Evolutionary conservation across 2,113 vertebrate genomes (phyloP), one percentile per base, ranked within the genome.

Genomic region (Eurypyga helias): DNA sequence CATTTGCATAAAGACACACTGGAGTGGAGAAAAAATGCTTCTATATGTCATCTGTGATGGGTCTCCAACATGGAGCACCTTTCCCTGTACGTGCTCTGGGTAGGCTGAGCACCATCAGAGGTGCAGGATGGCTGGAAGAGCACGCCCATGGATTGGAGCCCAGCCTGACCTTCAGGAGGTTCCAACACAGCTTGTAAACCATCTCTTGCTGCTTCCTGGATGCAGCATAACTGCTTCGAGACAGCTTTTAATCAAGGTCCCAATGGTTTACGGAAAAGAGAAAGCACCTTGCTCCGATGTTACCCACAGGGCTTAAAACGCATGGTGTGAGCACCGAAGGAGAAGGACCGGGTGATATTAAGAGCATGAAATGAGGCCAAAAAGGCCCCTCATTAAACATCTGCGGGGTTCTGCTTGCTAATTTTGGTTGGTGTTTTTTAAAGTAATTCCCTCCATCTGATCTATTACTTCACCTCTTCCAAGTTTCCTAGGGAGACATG

Each of bases 1-100:
- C 25, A 60, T 26, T 25, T 6, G 4, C 13, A 3, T 7, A 7
- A 28, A 29, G 41, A 52, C 4, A 31, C 4, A 2, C 2, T 5
- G 10, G 6, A 31, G 9, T 12, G 33, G 13, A 65, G 62, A 65
- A 83, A 67, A 84, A 81, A 19, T 1, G 11, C 38, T 12, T 61
- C 17, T 5, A 3, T 4, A 24, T 54, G 12, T 19, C 45, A 18
- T 4, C 60, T 7, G 1, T 21, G 58, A 11, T 2, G 41, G 34
- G 54, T 38, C 4, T 54, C 36, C 31, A 25, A 10, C 0, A 1
- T 0, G 36, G 19, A 65, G 19, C 14, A 28, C 11, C 7, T 0
- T 33, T 66, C 28, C 57, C 0, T 0, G 3, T 2, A 52, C 54
- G 70, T n/a, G 9, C n/a, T 48, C 17, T 1, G 0, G 48, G 17